Conservation (phyloP, 2,888 invertebrate species). For the Eupithecia tripunctaria region DNA sequence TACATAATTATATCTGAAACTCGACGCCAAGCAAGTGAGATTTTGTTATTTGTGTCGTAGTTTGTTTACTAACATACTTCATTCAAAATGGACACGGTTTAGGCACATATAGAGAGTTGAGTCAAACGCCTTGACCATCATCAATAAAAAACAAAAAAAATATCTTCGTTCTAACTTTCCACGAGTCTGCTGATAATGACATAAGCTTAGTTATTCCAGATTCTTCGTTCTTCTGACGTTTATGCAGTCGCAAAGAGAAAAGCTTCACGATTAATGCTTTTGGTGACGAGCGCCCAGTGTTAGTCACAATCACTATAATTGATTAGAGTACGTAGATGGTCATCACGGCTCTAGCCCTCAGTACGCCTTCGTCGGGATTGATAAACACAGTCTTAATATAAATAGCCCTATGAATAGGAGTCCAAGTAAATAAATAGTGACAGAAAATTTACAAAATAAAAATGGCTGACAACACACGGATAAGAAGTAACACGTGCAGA, state of each 20-base stretch:
- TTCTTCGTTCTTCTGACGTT: not conserved
- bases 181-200: not conserved
- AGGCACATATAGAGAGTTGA: too few species aligned
- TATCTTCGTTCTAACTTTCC: not conserved
- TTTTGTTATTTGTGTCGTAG: too few species aligned
- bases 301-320: constrained; percentile 49
- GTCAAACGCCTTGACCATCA: too few species aligned
- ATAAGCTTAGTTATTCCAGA: constrained; percentile 13
- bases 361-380: constrained; percentile 50
- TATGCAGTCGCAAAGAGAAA: constrained; percentile 36
- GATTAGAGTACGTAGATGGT: constrained; percentile 52
- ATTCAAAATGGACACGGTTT: too few species aligned
- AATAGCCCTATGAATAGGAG: constrained; percentile 34
- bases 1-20: too few species aligned
- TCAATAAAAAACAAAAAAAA: too few species aligned
- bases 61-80: too few species aligned
- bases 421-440: constrained; percentile 33
- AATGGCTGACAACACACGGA: constrained; percentile 41
- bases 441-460: constrained; percentile 24
- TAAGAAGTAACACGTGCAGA: constrained; percentile 12
- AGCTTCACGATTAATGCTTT: constrained; percentile 51
- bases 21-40: too few species aligned
- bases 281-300: constrained; percentile 46
- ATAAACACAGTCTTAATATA: constrained; percentile 50
- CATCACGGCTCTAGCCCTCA: constrained; percentile 58